Percentiles rank a stretch among this genome's conserved stretches.
phyloP scores from a whole-genome alignment of 1,140 invertebrate species.

The Atta cephalotes region DNA sequence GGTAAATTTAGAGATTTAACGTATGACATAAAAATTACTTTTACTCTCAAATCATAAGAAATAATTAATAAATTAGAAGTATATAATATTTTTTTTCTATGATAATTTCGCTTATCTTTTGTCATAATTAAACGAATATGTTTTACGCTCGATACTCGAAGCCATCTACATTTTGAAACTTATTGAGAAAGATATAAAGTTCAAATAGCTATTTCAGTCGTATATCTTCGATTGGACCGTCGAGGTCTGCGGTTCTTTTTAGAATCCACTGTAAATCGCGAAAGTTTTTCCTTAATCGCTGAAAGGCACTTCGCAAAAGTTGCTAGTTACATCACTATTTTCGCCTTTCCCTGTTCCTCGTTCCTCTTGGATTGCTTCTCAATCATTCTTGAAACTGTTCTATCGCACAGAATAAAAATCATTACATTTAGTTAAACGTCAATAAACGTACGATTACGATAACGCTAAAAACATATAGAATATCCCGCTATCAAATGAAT shows the following conservation, averaged over 20 bases:
- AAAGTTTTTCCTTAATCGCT: slow-evolving; percentile 74
- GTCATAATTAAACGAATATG: slow-evolving; percentile 1
- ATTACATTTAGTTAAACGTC: slow-evolving; percentile 28
- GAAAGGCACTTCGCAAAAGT: slow-evolving; percentile 73
- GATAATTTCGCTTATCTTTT: slow-evolving; percentile 18
- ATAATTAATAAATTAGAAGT: neutral
- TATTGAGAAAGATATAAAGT: slow-evolving; percentile 70
- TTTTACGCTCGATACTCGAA: slow-evolving; percentile 41
- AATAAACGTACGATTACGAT: slow-evolving; percentile 2
- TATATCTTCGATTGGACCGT: slow-evolving; percentile 73
- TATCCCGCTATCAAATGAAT: neutral
- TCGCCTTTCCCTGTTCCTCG: neutral
- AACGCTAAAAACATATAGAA: neutral
- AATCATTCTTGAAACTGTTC: slow-evolving; percentile 46
- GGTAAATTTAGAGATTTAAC: slow-evolving; percentile 4
- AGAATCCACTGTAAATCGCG: slow-evolving; percentile 75
- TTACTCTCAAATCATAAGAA: too few relatives aligned
- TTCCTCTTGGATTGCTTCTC: slow-evolving; percentile 29
- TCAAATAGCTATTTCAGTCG: slow-evolving; percentile 70
- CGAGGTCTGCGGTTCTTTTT: slow-evolving; percentile 65
- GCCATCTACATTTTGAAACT: slow-evolving; percentile 65
- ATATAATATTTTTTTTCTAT: neutral
- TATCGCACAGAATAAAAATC: neutral
- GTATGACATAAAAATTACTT: neutral
- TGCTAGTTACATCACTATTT: slow-evolving; percentile 60